Percentiles rank a stretch among this genome's conserved stretches.
Conservation (phyloP, 2,113 vertebrate species). For the Emydocephalus ijimae region DNA sequence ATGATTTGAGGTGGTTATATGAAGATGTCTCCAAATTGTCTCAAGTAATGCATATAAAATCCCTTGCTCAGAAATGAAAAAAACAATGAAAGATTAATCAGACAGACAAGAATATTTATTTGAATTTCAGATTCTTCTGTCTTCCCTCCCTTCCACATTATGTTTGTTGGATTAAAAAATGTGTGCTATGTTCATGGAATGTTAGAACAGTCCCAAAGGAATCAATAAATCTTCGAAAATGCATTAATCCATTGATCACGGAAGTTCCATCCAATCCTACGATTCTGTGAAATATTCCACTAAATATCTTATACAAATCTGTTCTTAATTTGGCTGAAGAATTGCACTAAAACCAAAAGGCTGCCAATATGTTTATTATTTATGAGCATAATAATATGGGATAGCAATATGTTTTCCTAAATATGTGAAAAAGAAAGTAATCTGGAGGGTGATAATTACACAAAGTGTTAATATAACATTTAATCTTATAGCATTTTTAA, state of each 20-base stretch:
- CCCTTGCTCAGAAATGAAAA: not conserved
- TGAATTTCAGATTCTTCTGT: not conserved
- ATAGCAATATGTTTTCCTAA: not conserved
- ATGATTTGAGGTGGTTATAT: not conserved
- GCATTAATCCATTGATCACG: not conserved
- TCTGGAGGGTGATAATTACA: not conserved
- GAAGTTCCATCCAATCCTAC: not conserved
- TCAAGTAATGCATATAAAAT: constrained; percentile 5
- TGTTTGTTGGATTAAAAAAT: not conserved
- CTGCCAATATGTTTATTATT: constrained; percentile 13
- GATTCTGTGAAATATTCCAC: not conserved
- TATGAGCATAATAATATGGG: not conserved
- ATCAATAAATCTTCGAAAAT: not conserved
- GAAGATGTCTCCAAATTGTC: not conserved
- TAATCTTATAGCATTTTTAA: not conserved
- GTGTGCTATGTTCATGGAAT: not conserved
- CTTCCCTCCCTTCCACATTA: not conserved
- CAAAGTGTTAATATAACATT: not conserved
- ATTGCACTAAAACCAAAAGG: not conserved
- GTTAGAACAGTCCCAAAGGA: not conserved
- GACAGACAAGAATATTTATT: not conserved
- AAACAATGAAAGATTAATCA: not conserved
- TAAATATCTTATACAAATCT: not conserved
- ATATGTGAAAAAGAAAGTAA: not conserved
- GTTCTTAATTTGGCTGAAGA: constrained; percentile 12